Percentiles rank a stretch among this genome's conserved stretches.
Evolutionary conservation across 1,140 invertebrate species (phyloP).

Genomic region (Carposina sasakii): DNA sequence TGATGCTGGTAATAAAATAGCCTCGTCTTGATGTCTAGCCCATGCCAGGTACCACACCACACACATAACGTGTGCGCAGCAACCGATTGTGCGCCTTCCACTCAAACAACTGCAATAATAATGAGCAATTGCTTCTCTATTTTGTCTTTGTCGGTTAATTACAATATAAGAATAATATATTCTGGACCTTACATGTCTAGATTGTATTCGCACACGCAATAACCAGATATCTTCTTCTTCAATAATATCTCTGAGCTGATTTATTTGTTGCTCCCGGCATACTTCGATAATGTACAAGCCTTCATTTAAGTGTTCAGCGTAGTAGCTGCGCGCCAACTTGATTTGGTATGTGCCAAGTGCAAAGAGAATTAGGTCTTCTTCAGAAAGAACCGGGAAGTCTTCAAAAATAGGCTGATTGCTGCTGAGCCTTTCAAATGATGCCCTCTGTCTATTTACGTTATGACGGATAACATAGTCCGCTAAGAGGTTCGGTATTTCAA

Average conservation of each 20-base stretch:
- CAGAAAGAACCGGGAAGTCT: not conserved
- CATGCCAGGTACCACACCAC: constrained; percentile 12
- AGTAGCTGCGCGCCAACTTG: constrained; percentile 7
- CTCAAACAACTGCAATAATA: constrained; percentile 9
- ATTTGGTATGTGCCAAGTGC: constrained; percentile 10
- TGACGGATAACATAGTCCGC: constrained; percentile 10
- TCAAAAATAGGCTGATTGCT: constrained; percentile 5
- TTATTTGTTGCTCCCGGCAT: not conserved
- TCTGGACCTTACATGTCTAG: constrained; percentile 4
- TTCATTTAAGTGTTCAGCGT: constrained; percentile 4
- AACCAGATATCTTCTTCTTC: constrained; percentile 3
- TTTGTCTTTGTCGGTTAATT: constrained; percentile 1
- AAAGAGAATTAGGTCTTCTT: constrained; percentile 7
- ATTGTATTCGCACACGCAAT: constrained; percentile 5
- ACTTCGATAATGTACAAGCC: constrained; percentile 8
- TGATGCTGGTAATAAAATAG: not conserved
- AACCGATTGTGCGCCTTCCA: constrained; percentile 6
- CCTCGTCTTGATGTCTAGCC: constrained; percentile 7
- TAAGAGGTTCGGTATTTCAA: constrained; percentile 10
- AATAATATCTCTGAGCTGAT: not conserved
- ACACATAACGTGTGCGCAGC: constrained; percentile 8
- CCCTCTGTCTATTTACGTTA: constrained; percentile 16
- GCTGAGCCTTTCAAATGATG: constrained; percentile 5
- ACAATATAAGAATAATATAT: constrained; percentile 11
- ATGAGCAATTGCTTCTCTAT: not conserved